Percentiles rank a stretch among this genome's conserved stretches.
phyloP scores from a whole-genome alignment of 2,113 vertebrate species.

The Shinisaurus crocodilurus region DNA sequence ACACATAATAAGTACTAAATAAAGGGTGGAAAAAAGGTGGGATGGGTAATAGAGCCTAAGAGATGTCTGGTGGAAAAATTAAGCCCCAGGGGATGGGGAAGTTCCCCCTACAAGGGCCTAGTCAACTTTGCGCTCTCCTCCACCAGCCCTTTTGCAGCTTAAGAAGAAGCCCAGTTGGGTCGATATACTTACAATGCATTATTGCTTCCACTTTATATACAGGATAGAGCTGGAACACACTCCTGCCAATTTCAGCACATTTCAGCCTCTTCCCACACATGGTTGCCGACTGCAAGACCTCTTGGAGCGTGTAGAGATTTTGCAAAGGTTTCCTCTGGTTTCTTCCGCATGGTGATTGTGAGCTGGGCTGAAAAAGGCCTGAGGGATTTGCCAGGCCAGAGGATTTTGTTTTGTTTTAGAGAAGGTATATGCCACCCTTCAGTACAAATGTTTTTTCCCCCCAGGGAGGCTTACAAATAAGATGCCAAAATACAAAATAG shows the following conservation, averaged over 20 bases:
- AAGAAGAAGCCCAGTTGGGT: accelerated
- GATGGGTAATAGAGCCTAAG: too few relatives aligned
- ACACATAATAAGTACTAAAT: too few relatives aligned
- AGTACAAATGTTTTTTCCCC: neutral
- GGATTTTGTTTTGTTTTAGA: neutral
- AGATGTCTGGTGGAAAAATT: too few relatives aligned
- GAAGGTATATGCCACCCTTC: neutral
- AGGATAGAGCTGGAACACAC: conserved; percentile 73
- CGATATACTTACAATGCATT: conserved; percentile 86
- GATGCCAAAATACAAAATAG: neutral
- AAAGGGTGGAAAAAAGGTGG: too few relatives aligned
- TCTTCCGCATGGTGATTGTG: conserved; percentile 49
- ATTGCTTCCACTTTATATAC: conserved; percentile 83
- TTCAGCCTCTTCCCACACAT: conserved; percentile 62
- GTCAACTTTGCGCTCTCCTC: accelerated
- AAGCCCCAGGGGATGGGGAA: too few relatives aligned
- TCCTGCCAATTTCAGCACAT: conserved; percentile 55
- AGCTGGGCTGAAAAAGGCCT: conserved; percentile 82
- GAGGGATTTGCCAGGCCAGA: conserved; percentile 7
- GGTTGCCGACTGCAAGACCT: conserved; percentile 74
- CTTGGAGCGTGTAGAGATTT: conserved; percentile 70
- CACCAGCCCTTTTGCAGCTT: neutral
- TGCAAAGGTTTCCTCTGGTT: conserved; percentile 71
- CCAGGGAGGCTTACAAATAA: neutral
- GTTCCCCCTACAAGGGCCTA: neutral